A percentile compares a stretch with the other conserved stretches of the same genome.
phyloP scores from a whole-genome alignment of 2,888 invertebrate genomes.

The Ecliptopera silaceata region DNA sequence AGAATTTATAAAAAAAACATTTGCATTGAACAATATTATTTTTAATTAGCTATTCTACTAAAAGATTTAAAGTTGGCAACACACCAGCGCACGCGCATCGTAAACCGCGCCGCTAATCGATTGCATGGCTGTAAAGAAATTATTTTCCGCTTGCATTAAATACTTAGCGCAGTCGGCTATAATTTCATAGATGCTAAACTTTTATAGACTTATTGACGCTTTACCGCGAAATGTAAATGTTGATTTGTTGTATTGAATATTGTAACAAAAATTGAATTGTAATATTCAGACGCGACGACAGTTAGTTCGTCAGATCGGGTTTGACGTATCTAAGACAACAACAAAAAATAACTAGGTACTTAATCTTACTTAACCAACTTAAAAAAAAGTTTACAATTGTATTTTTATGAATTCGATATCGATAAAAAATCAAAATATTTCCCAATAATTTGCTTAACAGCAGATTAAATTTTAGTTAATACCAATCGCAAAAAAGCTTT shows the following conservation, averaged over 20 bases:
- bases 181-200: conserved; percentile 43
- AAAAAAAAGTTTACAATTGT: neutral
- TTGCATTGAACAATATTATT: too few species aligned
- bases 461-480: neutral
- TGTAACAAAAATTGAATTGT: too few species aligned
- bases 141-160: conserved; percentile 50
- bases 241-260: neutral
- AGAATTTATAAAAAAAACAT: too few species aligned
- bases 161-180: conserved; percentile 44
- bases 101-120: conserved; percentile 58
- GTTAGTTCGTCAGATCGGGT: too few species aligned
- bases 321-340: too few species aligned
- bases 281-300: too few species aligned
- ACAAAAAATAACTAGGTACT: too few species aligned
- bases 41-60: too few species aligned
- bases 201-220: conserved; percentile 37
- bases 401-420: too few species aligned
- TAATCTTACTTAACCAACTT: too few species aligned
- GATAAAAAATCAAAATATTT: neutral
- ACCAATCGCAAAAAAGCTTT: conserved; percentile 31
- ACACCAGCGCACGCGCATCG: conserved; percentile 46
- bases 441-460: neutral
- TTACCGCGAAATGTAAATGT: conserved; percentile 9
- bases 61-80: conserved; percentile 35
- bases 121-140: conserved; percentile 60